phyloP scores from a whole-genome alignment of 2,113 vertebrate species.

The Oreochromis niloticus region DNA sequence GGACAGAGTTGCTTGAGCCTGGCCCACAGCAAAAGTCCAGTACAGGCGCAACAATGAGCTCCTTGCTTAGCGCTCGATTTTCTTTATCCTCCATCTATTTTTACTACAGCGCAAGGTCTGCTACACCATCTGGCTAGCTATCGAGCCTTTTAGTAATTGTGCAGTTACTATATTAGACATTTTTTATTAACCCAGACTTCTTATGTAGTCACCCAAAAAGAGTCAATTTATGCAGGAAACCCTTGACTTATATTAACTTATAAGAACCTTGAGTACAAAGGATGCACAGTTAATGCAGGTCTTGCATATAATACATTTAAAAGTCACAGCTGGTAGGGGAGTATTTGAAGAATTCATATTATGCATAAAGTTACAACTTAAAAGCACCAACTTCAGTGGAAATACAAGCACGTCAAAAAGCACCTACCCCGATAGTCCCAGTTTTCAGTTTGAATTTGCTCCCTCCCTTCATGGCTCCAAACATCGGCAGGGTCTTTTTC shows the following conservation, averaged over 20 bases:
- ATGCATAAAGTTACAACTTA: background rate
- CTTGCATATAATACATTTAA: background rate
- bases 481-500: constrained; percentile 86
- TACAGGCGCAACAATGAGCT: background rate
- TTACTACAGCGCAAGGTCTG: background rate
- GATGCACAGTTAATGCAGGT: background rate
- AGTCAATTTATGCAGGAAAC: background rate
- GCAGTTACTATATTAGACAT: background rate
- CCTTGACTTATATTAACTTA: background rate
- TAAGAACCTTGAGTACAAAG: background rate
- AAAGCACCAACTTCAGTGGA: background rate
- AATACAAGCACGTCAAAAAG: background rate
- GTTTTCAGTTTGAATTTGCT: constrained; percentile 95
- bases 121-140: background rate
- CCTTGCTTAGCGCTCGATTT: background rate
- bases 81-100: background rate
- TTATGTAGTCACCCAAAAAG: background rate
- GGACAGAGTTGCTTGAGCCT: background rate
- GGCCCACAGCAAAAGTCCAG: background rate
- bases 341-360: background rate
- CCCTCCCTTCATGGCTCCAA: constrained; percentile 98
- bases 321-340: background rate
- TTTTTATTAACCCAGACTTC: background rate
- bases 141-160: background rate
- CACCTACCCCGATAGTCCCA: constrained; percentile 88